Evolutionary conservation across 2,797 vertebrate species (phyloP).

Genomic region (Acipenser transmontanus): DNA sequence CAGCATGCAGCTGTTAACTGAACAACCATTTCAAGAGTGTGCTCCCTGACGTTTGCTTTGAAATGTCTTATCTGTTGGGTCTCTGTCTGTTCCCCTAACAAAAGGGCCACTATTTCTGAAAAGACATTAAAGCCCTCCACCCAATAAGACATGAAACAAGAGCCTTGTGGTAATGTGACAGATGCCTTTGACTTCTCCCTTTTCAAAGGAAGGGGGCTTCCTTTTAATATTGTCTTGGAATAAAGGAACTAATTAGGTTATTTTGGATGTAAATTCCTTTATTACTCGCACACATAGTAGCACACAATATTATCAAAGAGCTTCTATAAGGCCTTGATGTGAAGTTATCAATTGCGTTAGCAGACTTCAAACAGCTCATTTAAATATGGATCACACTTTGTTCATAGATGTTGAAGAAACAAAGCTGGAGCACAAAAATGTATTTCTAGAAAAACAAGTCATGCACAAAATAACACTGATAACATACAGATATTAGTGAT

Average conservation of each 20-base stretch:
- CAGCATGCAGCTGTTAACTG: constrained; percentile 16
- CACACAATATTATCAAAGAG: constrained; percentile 4
- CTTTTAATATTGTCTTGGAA: constrained; percentile 3
- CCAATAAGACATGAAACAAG: constrained; percentile 10
- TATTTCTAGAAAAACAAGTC: too few species aligned
- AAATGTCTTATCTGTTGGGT: constrained; percentile 8
- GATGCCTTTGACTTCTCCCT: background rate
- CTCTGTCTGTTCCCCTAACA: constrained; percentile 3
- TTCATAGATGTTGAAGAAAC: too few species aligned
- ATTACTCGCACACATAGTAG: background rate
- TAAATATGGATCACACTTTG: too few species aligned
- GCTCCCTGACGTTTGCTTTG: background rate
- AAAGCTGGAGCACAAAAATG: too few species aligned
- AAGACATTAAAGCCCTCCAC: constrained; percentile 7
- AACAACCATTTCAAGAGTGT: constrained; percentile 12
- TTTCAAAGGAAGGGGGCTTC: background rate
- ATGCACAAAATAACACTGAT: too few species aligned
- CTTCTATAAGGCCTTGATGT: background rate
- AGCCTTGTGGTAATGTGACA: background rate
- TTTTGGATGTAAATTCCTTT: background rate
- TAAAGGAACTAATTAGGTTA: constrained; percentile 14
- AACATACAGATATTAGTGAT: too few species aligned
- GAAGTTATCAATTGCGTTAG: too few species aligned
- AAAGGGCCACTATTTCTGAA: constrained; percentile 11
- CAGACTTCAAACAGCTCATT: too few species aligned